Conservation (phyloP, 2,888 invertebrate genomes). For the Lycia hirtaria region DNA sequence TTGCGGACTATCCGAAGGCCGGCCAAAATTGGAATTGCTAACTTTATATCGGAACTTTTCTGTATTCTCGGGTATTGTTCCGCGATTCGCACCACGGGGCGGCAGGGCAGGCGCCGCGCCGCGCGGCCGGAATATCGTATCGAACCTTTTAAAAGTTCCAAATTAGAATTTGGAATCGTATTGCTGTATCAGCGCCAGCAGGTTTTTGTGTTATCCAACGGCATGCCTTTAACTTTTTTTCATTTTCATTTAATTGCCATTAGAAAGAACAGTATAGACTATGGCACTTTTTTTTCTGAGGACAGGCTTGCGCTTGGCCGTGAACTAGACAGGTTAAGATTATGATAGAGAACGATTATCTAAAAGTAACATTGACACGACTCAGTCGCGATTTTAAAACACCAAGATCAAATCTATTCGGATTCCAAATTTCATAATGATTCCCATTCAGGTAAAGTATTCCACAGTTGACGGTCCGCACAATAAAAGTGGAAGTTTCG, state of each 20-base stretch:
- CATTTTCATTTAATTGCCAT: background rate
- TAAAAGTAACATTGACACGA: too few relatives aligned
- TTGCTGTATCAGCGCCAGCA: constrained; percentile 21
- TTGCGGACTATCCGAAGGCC: constrained; percentile 36
- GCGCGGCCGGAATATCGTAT: constrained; percentile 19
- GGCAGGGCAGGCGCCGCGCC: too few relatives aligned
- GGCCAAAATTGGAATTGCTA: constrained; percentile 40
- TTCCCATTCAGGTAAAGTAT: too few relatives aligned
- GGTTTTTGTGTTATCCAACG: background rate
- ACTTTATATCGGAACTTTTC: constrained; percentile 37
- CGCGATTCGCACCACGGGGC: constrained; percentile 16
- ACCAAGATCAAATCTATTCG: too few relatives aligned
- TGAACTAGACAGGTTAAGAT: too few relatives aligned
- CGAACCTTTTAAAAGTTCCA: constrained; percentile 39
- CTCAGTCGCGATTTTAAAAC: too few relatives aligned
- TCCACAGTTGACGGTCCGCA: too few relatives aligned
- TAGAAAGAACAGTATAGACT: background rate
- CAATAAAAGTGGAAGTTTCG: too few relatives aligned
- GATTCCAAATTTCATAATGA: too few relatives aligned
- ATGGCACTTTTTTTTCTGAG: too few relatives aligned
- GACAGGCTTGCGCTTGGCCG: too few relatives aligned
- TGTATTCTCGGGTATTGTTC: constrained; percentile 42
- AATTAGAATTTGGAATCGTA: constrained; percentile 38
- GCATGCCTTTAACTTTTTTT: background rate
- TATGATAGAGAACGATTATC: too few relatives aligned